Conservation (phyloP, 2,888 invertebrate species). For the Sabatieria punctata region DNA sequence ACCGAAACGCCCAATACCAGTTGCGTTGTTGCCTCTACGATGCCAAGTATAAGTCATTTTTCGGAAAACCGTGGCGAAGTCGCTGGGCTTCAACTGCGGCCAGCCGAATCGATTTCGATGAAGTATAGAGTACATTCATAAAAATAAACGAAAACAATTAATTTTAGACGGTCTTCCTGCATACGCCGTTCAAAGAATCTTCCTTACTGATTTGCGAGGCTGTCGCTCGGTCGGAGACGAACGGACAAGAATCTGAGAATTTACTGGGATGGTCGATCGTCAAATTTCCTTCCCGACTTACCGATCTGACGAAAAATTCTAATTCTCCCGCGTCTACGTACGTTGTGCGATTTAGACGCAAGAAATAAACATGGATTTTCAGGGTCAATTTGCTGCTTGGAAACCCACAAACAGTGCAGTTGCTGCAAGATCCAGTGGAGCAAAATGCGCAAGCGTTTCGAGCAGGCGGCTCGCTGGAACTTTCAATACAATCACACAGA, state of each 20-base stretch:
- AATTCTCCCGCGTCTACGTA: no score
- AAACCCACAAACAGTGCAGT: background rate
- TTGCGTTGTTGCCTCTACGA: background rate
- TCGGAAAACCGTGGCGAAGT: background rate
- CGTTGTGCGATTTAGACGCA: background rate
- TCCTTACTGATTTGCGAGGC: background rate
- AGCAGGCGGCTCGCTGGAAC: background rate
- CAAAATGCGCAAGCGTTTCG: background rate
- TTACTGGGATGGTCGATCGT: background rate
- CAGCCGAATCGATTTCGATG: no score
- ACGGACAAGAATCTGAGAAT: background rate
- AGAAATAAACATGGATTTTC: background rate
- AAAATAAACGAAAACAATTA: no score
- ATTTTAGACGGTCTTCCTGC: background rate
- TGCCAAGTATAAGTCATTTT: background rate
- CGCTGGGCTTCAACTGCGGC: no score
- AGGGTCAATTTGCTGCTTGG: background rate
- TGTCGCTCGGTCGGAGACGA: background rate
- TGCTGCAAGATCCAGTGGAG: background rate
- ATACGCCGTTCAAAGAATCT: background rate
- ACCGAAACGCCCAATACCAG: background rate
- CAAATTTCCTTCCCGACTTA: no score
- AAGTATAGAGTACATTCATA: no score
- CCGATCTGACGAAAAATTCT: no score
- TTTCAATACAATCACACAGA: background rate